Evolutionary conservation across 2,888 invertebrate species (phyloP).

Genomic region (Leucophenga montana): DNA sequence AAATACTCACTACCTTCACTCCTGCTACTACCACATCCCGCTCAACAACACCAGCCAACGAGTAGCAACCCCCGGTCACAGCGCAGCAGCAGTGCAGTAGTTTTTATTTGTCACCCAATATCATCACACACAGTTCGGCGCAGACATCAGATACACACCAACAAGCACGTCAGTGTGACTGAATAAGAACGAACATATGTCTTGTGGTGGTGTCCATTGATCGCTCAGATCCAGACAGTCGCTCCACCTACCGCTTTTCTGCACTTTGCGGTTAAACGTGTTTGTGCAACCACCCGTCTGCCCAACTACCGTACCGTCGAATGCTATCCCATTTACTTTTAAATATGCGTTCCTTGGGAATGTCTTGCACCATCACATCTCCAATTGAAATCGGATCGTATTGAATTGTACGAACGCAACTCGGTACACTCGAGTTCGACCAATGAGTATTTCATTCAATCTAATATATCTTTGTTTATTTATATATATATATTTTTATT

Average conservation of each 20-base stretch:
- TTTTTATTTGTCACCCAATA: conserved; percentile 71
- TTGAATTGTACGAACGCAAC: too few species aligned
- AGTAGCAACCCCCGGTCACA: conserved; percentile 51
- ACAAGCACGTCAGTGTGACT: background rate
- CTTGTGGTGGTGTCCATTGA: conserved; percentile 50
- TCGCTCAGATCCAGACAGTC: conserved; percentile 44
- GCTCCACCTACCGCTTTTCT: conserved; percentile 47
- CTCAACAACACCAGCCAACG: conserved; percentile 51
- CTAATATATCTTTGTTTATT: too few species aligned
- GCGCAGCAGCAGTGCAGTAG: conserved; percentile 60
- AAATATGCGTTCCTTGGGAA: conserved; percentile 25
- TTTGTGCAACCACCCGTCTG: conserved; percentile 39
- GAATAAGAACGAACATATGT: background rate
- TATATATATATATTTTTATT: too few species aligned
- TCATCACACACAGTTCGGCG: conserved; percentile 57
- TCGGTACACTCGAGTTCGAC: conserved; percentile 35
- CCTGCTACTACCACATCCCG: conserved; percentile 40
- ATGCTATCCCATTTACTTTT: conserved; percentile 29
- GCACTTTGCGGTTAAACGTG: conserved; percentile 63
- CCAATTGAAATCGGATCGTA: conserved; percentile 38
- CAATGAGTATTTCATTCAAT: conserved; percentile 46
- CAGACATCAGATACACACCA: conserved; percentile 63
- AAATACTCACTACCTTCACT: conserved; percentile 33
- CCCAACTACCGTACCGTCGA: conserved; percentile 35
- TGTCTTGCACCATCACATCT: conserved; percentile 40